phyloP scores from a whole-genome alignment of 2,113 vertebrate genomes.

The Peucedramus taeniatus region DNA sequence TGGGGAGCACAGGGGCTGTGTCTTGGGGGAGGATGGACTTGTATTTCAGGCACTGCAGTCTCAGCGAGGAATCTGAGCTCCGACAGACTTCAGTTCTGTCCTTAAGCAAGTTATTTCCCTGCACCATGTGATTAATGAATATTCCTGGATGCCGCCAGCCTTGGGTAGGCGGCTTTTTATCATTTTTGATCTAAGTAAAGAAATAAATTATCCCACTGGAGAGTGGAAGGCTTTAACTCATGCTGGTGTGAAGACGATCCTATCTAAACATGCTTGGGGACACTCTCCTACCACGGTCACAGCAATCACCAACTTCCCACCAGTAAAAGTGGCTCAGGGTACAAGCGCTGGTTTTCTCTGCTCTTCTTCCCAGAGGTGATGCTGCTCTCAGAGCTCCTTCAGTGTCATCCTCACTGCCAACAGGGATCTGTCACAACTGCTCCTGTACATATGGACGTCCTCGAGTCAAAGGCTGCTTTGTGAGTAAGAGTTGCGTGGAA shows the following conservation, averaged over 20 bases:
- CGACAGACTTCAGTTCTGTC: neutral
- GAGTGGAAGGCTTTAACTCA: neutral
- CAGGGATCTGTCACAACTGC: neutral
- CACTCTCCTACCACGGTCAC: neutral
- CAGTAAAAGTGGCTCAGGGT: neutral
- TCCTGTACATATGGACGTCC: neutral
- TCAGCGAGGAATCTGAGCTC: neutral
- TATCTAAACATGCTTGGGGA: neutral
- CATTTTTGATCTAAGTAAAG: slow-evolving; percentile 22
- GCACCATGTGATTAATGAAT: neutral
- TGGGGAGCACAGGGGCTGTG: neutral
- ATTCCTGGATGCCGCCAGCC: neutral
- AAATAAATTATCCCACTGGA: neutral
- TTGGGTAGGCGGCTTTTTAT: slow-evolving; percentile 14
- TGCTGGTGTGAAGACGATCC: neutral
- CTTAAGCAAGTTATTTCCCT: slow-evolving; percentile 15
- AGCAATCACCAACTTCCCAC: neutral
- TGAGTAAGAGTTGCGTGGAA: neutral
- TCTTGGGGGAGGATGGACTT: neutral
- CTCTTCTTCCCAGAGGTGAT: neutral
- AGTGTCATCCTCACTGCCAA: neutral
- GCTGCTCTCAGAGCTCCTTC: neutral
- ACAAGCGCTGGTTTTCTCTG: accelerated
- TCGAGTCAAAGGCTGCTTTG: neutral
- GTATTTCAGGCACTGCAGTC: slow-evolving; percentile 25